Evolutionary conservation across 2,888 invertebrate species (phyloP).

Genomic region (Cephalotes varians): DNA sequence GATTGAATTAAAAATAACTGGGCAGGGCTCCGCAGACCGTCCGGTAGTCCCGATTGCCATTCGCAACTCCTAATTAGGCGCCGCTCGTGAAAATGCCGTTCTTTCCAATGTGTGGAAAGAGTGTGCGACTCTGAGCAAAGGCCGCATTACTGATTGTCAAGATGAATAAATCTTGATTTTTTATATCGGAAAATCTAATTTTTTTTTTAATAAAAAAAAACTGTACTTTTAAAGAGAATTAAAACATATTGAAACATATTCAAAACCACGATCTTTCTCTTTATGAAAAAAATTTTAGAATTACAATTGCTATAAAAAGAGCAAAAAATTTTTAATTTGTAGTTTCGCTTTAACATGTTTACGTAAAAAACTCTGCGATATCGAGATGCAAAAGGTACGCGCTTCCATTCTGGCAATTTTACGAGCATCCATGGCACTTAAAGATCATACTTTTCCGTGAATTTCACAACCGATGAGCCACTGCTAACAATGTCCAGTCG

Average conservation of each 20-base stretch:
- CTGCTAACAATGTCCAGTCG: conserved; percentile 75
- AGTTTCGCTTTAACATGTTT: neutral
- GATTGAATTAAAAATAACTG: conserved; percentile 82
- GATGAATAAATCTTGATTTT: neutral
- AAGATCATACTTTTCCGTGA: conserved; percentile 75
- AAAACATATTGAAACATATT: neutral
- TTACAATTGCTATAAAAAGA: neutral
- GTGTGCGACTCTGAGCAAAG: neutral
- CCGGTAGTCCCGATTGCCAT: conserved; percentile 71
- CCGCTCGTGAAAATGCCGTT: conserved; percentile 61
- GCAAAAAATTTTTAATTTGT: neutral
- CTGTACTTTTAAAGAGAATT: neutral
- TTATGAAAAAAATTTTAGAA: neutral
- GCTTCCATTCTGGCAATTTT: conserved; percentile 66
- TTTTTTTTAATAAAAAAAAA: neutral
- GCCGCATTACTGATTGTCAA: neutral
- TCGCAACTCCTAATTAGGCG: conserved; percentile 68
- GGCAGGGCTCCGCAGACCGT: conserved; percentile 56
- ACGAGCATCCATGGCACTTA: conserved; percentile 70
- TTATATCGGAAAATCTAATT: neutral
- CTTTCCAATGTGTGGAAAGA: neutral
- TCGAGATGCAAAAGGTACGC: conserved; percentile 39
- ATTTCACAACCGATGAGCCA: conserved; percentile 71
- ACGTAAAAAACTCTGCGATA: conserved; percentile 14
- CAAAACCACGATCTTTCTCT: neutral